phyloP scores from a whole-genome alignment of 2,888 invertebrate species.

The Nezara viridula region DNA sequence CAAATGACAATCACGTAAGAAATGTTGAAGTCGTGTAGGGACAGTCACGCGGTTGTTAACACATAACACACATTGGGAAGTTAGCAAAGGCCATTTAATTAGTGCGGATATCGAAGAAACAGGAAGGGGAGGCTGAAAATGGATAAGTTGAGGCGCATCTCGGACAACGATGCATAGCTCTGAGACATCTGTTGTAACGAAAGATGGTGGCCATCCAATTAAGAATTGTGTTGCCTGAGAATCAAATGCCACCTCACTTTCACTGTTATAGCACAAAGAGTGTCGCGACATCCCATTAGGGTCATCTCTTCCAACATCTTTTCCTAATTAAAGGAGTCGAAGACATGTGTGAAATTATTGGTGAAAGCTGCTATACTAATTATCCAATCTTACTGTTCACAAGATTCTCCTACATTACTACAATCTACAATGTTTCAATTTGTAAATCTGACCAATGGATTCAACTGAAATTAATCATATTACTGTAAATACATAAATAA shows the following conservation, averaged over 20 bases:
- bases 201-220: background rate
- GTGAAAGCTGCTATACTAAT: background rate
- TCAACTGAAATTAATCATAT: no score
- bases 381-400: background rate
- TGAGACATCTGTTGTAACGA: background rate
- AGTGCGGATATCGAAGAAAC: background rate
- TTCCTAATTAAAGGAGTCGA: slow-evolving; percentile 33
- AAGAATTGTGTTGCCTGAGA: background rate
- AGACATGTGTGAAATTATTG: background rate
- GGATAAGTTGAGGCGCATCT: background rate
- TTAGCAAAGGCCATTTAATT: background rate
- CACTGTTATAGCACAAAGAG: slow-evolving; percentile 30
- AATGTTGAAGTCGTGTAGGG: slow-evolving; percentile 33
- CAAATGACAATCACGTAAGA: slow-evolving; percentile 27
- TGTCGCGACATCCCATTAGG: slow-evolving; percentile 42
- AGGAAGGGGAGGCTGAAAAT: background rate
- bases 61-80: background rate
- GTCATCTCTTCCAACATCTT: slow-evolving; percentile 7
- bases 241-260: slow-evolving; percentile 25
- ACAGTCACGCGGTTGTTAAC: slow-evolving; percentile 42
- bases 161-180: background rate
- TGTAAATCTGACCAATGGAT: background rate
- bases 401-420: background rate
- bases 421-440: background rate
- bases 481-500: no score